Evolutionary conservation across 2,888 invertebrate genomes (phyloP), one percentile per base, ranked within the genome.

Genomic region (Nipponacmea schrenckii): DNA sequence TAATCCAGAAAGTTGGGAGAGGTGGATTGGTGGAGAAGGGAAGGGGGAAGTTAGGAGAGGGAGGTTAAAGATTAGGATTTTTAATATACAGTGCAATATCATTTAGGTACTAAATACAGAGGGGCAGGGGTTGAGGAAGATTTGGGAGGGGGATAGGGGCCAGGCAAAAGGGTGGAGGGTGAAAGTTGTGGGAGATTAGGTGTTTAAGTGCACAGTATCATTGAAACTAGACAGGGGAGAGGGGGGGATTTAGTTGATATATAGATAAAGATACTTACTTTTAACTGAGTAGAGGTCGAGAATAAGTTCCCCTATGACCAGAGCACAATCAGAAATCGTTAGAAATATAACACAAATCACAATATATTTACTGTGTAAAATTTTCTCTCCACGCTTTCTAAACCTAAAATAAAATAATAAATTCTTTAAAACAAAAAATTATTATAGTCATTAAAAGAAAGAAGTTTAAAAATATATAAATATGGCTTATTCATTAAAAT

Each of bases 301-400:
- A 14, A 80, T 80, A 46, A 80, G 78, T 63, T 80, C 80, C 2
- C 77, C 79, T 20, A 80, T 77, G 71, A 80, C 80, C 68, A 80
- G 72, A 10, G 77, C 75, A 46, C 80, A 80, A 69, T 80, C 80
- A 3, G 75, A 71, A 62, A 80, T 75, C 64, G 79, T 79, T 62
- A 80, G 69, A 44, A 78, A 74, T 62, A 80, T 79, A 62, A 80
- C 77, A 45, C 71, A 67, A 27, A 79, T 74, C 24, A 80, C 74
- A 45, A 80, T 73, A 72, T 76, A 75, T 63, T 77, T 76, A 62
- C 77, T 79, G 70, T 78, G 79, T 26, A 80, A 74, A 17, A 79
- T 48, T 75, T 77, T 76, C 71, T 79, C 77, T 45, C 80, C 80
- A 46, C 78, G 78, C 66, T 72, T 74, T 39, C 80, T 77, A 39